Conservation (phyloP, 92 coral and sea anemone species). For the Galaxea fascicularis region DNA sequence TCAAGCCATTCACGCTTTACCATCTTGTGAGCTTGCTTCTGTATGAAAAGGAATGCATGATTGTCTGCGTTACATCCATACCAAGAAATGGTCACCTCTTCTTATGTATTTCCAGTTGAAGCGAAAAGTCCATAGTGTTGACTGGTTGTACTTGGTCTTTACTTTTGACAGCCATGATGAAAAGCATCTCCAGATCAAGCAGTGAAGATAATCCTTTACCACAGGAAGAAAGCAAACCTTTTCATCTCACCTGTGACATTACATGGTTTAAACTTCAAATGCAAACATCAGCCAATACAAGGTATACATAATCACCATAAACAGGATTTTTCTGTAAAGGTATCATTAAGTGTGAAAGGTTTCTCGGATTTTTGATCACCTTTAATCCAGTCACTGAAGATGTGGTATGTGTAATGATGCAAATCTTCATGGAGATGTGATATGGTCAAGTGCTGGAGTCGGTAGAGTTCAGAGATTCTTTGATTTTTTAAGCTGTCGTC, state of each 20-base stretch:
- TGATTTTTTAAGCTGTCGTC: too few species aligned
- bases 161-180: conserved; percentile 19
- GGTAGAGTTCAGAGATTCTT: too few species aligned
- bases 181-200: background rate
- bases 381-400: too few species aligned
- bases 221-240: background rate
- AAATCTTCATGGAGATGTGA: too few species aligned
- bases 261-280: conserved; percentile 70
- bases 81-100: background rate
- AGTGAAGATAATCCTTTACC: background rate
- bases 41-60: too few species aligned
- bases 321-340: background rate
- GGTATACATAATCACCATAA: conserved; percentile 38
- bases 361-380: too few species aligned
- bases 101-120: background rate
- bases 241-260: conserved; percentile 58
- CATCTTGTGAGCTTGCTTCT: too few species aligned
- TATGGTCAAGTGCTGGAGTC: too few species aligned
- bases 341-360: background rate
- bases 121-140: background rate
- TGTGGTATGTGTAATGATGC: too few species aligned
- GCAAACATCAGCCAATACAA: conserved; percentile 83
- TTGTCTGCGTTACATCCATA: too few species aligned
- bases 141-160: background rate
- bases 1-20: too few species aligned